phyloP scores from a whole-genome alignment of 2,113 vertebrate genomes.

The Tyrannus savana region DNA sequence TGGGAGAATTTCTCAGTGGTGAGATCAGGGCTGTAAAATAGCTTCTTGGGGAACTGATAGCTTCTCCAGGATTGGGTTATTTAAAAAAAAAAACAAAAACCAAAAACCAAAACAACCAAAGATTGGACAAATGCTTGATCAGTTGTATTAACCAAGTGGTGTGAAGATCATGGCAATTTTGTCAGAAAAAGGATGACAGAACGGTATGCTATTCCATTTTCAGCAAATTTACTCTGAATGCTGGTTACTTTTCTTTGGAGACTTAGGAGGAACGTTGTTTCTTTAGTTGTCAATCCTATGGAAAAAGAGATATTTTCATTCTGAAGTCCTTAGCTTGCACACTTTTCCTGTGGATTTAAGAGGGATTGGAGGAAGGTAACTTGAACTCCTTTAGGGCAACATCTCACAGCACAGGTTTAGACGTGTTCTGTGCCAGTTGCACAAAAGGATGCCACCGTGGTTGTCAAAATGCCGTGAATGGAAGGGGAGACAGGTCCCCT shows the following conservation, averaged over 20 bases:
- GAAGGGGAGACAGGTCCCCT: background rate
- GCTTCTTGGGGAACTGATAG: background rate
- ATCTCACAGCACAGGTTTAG: background rate
- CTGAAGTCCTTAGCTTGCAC: background rate
- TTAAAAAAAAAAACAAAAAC: background rate
- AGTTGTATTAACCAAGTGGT: background rate
- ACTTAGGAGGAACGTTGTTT: background rate
- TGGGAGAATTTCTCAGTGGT: background rate
- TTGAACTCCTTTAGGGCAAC: background rate
- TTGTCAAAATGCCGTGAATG: background rate
- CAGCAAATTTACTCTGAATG: background rate
- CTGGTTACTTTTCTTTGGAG: background rate
- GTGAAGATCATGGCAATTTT: constrained; percentile 5
- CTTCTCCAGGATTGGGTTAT: background rate
- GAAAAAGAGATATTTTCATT: background rate
- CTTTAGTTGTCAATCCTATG: background rate
- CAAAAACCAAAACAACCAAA: background rate
- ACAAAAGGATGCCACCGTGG: background rate
- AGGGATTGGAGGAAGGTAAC: background rate
- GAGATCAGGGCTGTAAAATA: background rate
- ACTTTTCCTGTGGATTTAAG: background rate
- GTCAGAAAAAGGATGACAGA: constrained; percentile 1
- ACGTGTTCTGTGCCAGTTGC: background rate
- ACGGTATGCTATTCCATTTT: background rate
- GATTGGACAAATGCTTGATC: background rate